phyloP scores from a whole-genome alignment of 1,140 invertebrate species.

The Branchinecta lindahli region DNA sequence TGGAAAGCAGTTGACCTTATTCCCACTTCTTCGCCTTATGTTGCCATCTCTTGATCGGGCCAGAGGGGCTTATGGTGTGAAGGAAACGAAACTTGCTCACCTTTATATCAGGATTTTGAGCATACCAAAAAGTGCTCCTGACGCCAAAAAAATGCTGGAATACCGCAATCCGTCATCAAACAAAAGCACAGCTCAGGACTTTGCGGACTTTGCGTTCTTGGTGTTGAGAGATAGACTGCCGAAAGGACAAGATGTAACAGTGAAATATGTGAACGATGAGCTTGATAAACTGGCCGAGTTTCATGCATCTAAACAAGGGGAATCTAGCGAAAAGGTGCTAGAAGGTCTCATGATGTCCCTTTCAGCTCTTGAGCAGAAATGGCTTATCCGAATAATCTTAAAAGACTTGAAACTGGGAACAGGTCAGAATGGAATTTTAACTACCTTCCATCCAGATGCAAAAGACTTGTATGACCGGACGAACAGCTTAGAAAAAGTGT shows the following conservation, averaged over 20 bases:
- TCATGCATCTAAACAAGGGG: constrained; percentile 37
- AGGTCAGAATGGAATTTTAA: constrained; percentile 49
- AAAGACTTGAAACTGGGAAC: constrained; percentile 63
- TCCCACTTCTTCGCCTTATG: constrained; percentile 50
- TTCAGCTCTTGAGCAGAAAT: constrained; percentile 62
- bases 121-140: constrained; percentile 43
- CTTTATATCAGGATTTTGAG: constrained; percentile 50
- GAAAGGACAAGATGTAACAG: constrained; percentile 35
- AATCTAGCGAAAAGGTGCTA: constrained; percentile 36
- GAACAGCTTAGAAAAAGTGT: constrained; percentile 54
- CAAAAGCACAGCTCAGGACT: constrained; percentile 41
- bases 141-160: constrained; percentile 47
- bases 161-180: constrained; percentile 33
- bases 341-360: constrained; percentile 39
- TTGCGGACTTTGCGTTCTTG: constrained; percentile 51
- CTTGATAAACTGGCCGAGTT: constrained; percentile 48
- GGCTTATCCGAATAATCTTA: constrained; percentile 71
- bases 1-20: constrained; percentile 31
- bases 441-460: constrained; percentile 59
- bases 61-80: constrained; percentile 46
- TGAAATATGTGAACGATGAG: constrained; percentile 48
- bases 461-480: constrained; percentile 54
- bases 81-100: constrained; percentile 45
- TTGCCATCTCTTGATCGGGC: constrained; percentile 49
- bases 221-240: constrained; percentile 48